Evolutionary conservation across 2,797 vertebrate species (phyloP).

Genomic region (Coracias cyanogaster): DNA sequence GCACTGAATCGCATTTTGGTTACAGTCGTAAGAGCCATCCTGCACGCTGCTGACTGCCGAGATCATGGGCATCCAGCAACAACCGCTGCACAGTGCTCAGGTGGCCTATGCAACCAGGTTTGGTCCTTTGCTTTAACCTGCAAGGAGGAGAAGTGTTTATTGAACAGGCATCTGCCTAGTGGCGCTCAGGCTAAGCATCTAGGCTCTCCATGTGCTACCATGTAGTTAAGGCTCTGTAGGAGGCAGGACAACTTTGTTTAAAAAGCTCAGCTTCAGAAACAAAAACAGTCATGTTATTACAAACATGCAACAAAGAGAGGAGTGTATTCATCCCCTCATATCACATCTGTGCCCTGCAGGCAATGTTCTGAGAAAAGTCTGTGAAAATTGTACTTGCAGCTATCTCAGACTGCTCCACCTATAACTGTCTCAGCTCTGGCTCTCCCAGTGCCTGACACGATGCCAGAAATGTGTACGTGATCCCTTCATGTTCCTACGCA

Average conservation of each 20-base stretch:
- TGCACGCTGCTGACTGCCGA: accelerated
- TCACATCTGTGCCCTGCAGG: conserved; percentile 55
- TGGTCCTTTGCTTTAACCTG: not conserved
- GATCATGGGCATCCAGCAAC: not conserved
- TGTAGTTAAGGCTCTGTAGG: not conserved
- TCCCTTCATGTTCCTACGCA: not conserved
- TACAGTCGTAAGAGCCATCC: accelerated
- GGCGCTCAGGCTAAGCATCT: not conserved
- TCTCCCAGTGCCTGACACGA: not conserved
- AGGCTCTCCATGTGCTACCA: accelerated
- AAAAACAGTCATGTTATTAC: not conserved
- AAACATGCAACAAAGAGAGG: not conserved
- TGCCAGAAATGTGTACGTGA: conserved; percentile 17
- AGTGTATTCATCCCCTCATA: not conserved
- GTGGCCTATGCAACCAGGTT: not conserved
- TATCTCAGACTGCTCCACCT: conserved; percentile 60
- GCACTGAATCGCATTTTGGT: accelerated
- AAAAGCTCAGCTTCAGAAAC: conserved; percentile 19
- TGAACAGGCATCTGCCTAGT: not conserved
- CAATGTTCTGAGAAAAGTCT: conserved; percentile 44
- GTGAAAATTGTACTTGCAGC: conserved; percentile 38
- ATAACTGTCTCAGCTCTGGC: not conserved
- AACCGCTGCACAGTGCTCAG: not conserved
- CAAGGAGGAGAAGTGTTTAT: not conserved
- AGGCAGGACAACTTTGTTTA: not conserved